Evolutionary conservation across 2,888 invertebrate species (phyloP), one percentile per base, ranked within the genome.

Genomic region (Calameuta filiformis): DNA sequence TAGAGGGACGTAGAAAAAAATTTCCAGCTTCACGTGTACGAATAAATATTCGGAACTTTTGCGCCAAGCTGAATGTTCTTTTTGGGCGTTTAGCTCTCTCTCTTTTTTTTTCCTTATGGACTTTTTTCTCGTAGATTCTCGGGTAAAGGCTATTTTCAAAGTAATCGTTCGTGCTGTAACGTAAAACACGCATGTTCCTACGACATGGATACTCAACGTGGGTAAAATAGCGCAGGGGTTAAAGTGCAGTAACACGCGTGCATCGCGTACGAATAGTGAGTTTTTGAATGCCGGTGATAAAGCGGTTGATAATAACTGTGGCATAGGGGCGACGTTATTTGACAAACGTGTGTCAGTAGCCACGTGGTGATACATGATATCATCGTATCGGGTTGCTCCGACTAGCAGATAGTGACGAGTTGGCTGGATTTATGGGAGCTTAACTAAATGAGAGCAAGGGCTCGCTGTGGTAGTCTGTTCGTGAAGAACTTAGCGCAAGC

Each of bases 261-360:
- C 56, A 23, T 23, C 56, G 9, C 56, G 2, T 56, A 56, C 56
- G 23, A 23, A 23, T 56, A 56, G 56, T 56, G 9, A 56, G 23
- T 12, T 35, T 74, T 74, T 23, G 35, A 37, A 34, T 34, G 68
- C n/a, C 33, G 33, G 33, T 35, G 74, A 74, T 74, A 74, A 74
- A 35, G 30, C 34, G 23, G 30, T 12, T 23, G 35, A 73, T 75
- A 80, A 83, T 83, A 78, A 73, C 80, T 74, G 73, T 75, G 81
- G 79, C 75, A 80, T 80, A 81, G 81, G 80, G 82, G 79, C 82
- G 83, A 82, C 81, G 74, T 82, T 79, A 77, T 80, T 80, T 84
- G 85, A 85, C 83, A 85, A 85, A 85, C 83, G 85, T 75, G 81
- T 79, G 85, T 85, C 86, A 81, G 81, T 77, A 81, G 82, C 76